Evolutionary conservation across 2,888 invertebrate genomes (phyloP).

Genomic region (Cotesia congregata): DNA sequence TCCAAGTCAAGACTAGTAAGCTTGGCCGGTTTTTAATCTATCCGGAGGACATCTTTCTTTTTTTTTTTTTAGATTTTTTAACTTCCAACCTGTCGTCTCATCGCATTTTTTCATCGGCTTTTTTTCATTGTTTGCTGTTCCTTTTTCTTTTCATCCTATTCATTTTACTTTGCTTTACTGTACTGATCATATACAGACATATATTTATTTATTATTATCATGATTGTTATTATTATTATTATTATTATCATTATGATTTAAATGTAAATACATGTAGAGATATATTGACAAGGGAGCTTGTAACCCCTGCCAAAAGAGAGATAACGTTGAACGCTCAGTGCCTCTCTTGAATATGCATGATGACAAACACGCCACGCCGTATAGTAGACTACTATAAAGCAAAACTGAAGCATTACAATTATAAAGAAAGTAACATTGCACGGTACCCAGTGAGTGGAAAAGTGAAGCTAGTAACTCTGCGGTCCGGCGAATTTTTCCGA

Average conservation of each 20-base stretch:
- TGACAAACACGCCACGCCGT: conserved; percentile 43
- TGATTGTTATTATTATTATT: no score
- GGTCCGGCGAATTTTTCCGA: background rate
- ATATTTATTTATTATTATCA: background rate
- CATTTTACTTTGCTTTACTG: conserved; percentile 12
- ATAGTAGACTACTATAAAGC: conserved; percentile 28
- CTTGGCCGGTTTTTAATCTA: conserved; percentile 18
- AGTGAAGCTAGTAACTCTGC: background rate
- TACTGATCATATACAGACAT: background rate
- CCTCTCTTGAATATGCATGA: conserved; percentile 49
- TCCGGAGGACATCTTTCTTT: conserved; percentile 3
- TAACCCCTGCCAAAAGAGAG: conserved; percentile 37
- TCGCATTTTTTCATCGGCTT: conserved; percentile 5
- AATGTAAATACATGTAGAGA: conserved; percentile 7
- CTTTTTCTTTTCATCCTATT: conserved; percentile 1
- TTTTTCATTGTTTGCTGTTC: conserved; percentile 15
- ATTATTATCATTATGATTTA: background rate
- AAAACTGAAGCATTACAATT: conserved; percentile 1
- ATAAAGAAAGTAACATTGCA: conserved; percentile 3
- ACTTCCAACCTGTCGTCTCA: conserved; percentile 13
- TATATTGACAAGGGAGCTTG: conserved; percentile 14
- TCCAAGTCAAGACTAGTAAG: conserved; percentile 12
- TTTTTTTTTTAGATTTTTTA: conserved; percentile 11
- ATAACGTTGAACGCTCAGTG: conserved; percentile 38
- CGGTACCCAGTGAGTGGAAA: background rate